A percentile compares a stretch with the other conserved stretches of the same genome.
Conservation (phyloP, 1,140 invertebrate genomes). For the Gyrodactylus salaris region DNA sequence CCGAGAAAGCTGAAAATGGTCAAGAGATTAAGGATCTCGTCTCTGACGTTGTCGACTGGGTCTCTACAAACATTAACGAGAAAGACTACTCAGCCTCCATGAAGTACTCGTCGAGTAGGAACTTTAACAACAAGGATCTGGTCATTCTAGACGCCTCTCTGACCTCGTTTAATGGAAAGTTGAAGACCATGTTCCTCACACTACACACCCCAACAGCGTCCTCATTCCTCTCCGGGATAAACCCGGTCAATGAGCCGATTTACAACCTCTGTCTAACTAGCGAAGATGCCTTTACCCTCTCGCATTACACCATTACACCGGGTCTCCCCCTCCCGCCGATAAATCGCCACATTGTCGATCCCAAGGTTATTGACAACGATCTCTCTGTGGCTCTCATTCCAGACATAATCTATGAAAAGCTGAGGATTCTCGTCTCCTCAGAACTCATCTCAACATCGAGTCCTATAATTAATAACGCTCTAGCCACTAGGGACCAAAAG, state of each 20-base stretch:
- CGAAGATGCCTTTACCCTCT: not conserved
- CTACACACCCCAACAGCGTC: not conserved
- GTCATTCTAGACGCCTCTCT: not conserved
- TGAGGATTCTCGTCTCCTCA: not conserved
- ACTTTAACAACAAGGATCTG: not conserved
- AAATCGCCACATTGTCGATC: not conserved
- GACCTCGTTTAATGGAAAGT: not conserved
- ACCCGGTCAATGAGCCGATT: not conserved
- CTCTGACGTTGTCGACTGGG: not conserved
- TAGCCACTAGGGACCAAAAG: not conserved
- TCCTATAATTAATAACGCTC: not conserved
- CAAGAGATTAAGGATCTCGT: not conserved
- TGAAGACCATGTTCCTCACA: not conserved
- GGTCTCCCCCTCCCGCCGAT: not conserved
- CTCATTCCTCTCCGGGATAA: not conserved
- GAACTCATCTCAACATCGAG: not conserved
- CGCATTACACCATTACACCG: not conserved
- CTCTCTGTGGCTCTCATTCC: not conserved
- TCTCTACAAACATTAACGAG: not conserved
- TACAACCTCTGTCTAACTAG: not conserved
- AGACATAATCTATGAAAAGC: not conserved
- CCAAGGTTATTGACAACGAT: not conserved
- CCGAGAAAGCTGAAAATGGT: not conserved
- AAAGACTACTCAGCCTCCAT: not conserved
- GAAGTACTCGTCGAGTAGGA: not conserved